phyloP scores from a whole-genome alignment of 2,888 invertebrate genomes.

The Patella ulyssiponensis region DNA sequence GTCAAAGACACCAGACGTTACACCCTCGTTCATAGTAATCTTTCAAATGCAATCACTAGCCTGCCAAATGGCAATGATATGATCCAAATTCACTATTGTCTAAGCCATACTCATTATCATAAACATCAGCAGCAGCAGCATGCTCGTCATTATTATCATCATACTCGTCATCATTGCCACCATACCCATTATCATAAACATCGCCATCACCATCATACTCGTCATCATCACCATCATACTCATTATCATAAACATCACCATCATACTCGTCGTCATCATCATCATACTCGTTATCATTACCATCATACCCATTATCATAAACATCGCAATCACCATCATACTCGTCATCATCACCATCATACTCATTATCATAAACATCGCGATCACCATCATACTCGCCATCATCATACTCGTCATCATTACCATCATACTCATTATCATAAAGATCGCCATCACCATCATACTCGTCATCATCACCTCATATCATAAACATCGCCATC shows the following conservation, averaged over 20 bases:
- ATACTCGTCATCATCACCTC: not conserved
- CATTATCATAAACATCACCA: conserved; percentile 4
- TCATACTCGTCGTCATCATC: too few relatives aligned
- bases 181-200: too few relatives aligned
- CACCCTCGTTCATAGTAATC: too few relatives aligned
- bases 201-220: too few relatives aligned
- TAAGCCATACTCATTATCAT: conserved; percentile 2
- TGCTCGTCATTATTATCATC: too few relatives aligned
- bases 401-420: not conserved
- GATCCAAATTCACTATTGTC: not conserved
- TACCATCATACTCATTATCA: not conserved
- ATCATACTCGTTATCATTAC: not conserved
- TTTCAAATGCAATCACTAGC: not conserved
- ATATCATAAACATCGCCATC: not conserved
- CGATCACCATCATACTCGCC: not conserved
- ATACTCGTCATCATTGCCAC: too few relatives aligned
- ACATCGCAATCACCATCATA: too few relatives aligned
- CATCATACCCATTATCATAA: too few relatives aligned
- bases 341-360: not conserved
- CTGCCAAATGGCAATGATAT: not conserved
- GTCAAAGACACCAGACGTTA: too few relatives aligned
- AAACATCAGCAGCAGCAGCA: not conserved
- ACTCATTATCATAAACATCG: not conserved
- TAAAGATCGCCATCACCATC: not conserved
- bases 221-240: not conserved